Evolutionary conservation across 2,797 vertebrate species (phyloP).

Genomic region (Gobionotothen gibberifrons): DNA sequence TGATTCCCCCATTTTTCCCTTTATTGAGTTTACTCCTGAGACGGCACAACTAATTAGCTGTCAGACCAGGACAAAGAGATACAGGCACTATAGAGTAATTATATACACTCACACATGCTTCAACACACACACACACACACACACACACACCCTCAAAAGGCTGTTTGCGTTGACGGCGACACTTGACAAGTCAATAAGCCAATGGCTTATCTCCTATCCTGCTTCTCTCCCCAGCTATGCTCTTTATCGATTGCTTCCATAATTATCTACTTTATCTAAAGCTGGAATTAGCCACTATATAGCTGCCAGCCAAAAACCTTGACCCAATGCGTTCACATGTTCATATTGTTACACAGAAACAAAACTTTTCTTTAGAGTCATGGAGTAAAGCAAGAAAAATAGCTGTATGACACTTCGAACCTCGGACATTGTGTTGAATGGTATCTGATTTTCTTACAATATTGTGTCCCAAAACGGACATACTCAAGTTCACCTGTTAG

Average conservation of each 20-base stretch:
- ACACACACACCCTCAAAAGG: constrained; percentile 43
- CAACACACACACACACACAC: constrained; percentile 25
- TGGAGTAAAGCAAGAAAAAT: background rate
- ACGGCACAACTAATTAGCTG: constrained; percentile 79
- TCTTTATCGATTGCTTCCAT: constrained; percentile 77
- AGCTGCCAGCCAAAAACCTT: constrained; percentile 50
- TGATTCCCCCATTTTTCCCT: constrained; percentile 61
- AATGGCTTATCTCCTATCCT: constrained; percentile 71
- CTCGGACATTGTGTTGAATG: background rate
- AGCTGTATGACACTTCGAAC: background rate
- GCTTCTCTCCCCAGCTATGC: constrained; percentile 53
- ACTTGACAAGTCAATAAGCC: constrained; percentile 84
- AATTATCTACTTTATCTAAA: constrained; percentile 81
- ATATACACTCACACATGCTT: constrained; percentile 46
- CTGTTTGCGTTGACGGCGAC: constrained; percentile 71
- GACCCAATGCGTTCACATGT: constrained; percentile 26
- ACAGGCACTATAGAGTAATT: constrained; percentile 70
- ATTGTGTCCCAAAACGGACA: background rate
- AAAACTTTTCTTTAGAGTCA: background rate
- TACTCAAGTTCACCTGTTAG: background rate
- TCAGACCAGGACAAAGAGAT: constrained; percentile 69
- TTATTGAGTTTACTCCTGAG: constrained; percentile 68
- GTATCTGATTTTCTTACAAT: background rate
- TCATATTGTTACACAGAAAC: constrained; percentile 17
- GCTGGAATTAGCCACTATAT: constrained; percentile 65